Conservation (phyloP, 1,140 invertebrate species). For the Neodiprion virginianus region DNA sequence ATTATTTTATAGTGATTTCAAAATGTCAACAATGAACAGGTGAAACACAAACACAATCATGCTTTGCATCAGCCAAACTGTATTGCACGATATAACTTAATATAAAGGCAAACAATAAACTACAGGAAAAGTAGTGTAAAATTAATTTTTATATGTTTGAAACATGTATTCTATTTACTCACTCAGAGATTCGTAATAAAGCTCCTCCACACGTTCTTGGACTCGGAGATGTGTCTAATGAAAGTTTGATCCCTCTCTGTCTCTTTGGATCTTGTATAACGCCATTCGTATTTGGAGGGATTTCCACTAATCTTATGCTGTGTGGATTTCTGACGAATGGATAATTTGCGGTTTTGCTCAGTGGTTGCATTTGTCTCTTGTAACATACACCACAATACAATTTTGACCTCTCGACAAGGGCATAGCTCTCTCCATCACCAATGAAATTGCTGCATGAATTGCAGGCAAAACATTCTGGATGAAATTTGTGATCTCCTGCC, state of each 20-base stretch:
- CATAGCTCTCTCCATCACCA: constrained; percentile 91
- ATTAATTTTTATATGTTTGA: too few species aligned
- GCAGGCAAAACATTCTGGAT: constrained; percentile 95
- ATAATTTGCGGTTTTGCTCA: constrained; percentile 64
- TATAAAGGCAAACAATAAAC: neutral
- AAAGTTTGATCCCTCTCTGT: constrained; percentile 67
- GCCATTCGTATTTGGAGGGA: constrained; percentile 67
- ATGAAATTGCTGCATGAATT: constrained; percentile 82
- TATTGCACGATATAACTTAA: neutral
- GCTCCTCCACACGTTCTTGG: constrained; percentile 58
- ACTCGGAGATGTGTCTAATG: constrained; percentile 61
- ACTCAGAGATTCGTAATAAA: constrained; percentile 68
- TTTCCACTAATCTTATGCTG: constrained; percentile 81
- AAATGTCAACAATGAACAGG: too few species aligned
- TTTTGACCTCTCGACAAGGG: constrained; percentile 85
- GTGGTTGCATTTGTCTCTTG: constrained; percentile 63
- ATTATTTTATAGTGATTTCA: too few species aligned
- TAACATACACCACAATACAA: constrained; percentile 76
- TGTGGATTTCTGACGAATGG: constrained; percentile 71
- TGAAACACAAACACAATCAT: too few species aligned
- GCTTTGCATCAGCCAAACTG: too few species aligned
- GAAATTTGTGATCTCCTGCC: constrained; percentile 92
- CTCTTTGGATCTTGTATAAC: constrained; percentile 49
- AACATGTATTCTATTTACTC: constrained; percentile 44
- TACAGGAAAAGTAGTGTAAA: too few species aligned